A percentile compares a stretch with the other conserved stretches of the same genome.
Conservation (phyloP, 2,113 vertebrate genomes). For the Tapirus terrestris region DNA sequence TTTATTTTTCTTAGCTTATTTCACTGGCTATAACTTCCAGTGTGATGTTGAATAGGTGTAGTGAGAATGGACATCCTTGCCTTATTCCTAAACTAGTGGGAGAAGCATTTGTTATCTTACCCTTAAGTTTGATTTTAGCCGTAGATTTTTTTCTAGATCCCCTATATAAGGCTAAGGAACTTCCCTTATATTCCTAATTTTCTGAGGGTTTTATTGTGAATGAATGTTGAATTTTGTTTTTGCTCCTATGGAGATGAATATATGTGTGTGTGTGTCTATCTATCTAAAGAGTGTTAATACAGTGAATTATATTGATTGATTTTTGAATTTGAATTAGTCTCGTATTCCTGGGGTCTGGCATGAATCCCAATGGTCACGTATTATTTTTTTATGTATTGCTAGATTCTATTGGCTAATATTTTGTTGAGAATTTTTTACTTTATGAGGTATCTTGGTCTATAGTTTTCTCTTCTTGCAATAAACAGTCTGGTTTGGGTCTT, state of each 20-base stretch:
- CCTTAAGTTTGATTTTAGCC: background rate
- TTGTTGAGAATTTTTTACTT: background rate
- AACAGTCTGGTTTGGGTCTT: background rate
- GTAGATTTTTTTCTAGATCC: background rate
- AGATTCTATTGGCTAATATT: background rate
- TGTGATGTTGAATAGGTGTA: background rate
- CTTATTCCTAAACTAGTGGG: background rate
- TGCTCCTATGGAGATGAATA: background rate
- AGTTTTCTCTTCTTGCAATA: background rate
- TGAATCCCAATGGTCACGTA: background rate
- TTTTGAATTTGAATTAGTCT: background rate
- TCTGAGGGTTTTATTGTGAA: background rate
- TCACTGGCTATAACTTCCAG: background rate
- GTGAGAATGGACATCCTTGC: background rate
- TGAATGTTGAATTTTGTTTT: background rate
- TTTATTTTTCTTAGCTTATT: background rate
- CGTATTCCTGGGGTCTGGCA: background rate
- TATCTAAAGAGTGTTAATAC: background rate
- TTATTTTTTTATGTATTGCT: background rate
- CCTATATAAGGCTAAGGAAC: background rate
- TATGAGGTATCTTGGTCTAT: background rate
- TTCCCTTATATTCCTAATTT: slow-evolving; percentile 34
- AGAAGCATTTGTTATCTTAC: background rate
- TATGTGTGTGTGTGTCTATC: background rate
- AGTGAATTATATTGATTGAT: background rate